Evolutionary conservation across 37 sponge, comb jelly and placozoan species (phyloP).

Genomic region (Lycopodina hypogea): DNA sequence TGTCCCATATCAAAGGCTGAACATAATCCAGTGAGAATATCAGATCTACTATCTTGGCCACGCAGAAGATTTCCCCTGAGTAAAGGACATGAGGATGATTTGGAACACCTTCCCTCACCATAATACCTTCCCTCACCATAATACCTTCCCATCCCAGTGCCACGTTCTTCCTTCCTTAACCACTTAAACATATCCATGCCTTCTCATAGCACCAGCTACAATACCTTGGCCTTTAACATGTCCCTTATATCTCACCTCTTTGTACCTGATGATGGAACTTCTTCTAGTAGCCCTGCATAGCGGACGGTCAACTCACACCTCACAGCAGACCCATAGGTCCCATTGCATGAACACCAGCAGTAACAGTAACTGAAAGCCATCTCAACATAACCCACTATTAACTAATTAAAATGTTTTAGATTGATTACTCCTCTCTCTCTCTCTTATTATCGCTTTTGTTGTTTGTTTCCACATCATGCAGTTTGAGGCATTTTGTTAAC

Average conservation of each 20-base stretch:
- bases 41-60: slow-evolving; percentile 45
- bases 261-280: slow-evolving; percentile 16
- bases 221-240: slow-evolving; percentile 12
- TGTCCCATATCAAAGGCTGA: slow-evolving; percentile 1
- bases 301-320: slow-evolving; percentile 6
- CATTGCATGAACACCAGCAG: no score
- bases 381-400: not conserved
- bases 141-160: not conserved
- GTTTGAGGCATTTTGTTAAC: no score
- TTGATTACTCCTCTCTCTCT: no score
- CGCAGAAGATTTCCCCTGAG: slow-evolving; percentile 47
- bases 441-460: no score
- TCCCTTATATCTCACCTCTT: slow-evolving; percentile 8
- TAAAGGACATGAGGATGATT: slow-evolving; percentile 11
- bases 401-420: not conserved
- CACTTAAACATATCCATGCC: not conserved
- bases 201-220: slow-evolving; percentile 8
- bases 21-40: not conserved
- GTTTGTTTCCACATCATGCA: no score
- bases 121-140: no score
- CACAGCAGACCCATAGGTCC: not conserved
- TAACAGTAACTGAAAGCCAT: not conserved
- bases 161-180: not conserved
- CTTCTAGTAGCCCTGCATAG: slow-evolving; percentile 16
- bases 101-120: slow-evolving; percentile 42